phyloP scores from a whole-genome alignment of 1,140 invertebrate genomes.

The Daktulosphaira vitifoliae region DNA sequence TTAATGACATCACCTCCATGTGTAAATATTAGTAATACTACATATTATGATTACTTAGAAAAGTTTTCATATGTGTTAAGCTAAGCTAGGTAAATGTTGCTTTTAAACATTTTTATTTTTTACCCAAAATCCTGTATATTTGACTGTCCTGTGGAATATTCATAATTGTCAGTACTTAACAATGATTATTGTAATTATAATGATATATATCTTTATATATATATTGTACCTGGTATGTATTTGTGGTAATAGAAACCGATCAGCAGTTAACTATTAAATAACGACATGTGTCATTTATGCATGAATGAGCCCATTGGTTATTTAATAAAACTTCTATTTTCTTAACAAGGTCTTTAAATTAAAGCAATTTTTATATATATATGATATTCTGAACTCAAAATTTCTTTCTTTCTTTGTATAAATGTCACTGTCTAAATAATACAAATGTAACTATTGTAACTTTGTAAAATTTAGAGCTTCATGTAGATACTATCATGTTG shows the following conservation, averaged over 20 bases:
- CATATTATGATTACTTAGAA: constrained; percentile 17
- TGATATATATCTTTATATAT: neutral
- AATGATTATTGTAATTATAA: constrained; percentile 13
- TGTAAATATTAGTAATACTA: constrained; percentile 24
- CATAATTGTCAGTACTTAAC: constrained; percentile 22
- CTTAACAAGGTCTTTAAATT: constrained; percentile 21
- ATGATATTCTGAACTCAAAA: constrained; percentile 8
- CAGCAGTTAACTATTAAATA: constrained; percentile 11
- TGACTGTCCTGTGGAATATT: constrained; percentile 15
- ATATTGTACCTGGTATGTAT: neutral
- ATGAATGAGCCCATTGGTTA: neutral
- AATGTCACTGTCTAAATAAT: constrained; percentile 3
- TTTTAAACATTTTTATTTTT: constrained; percentile 25
- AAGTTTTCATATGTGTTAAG: constrained; percentile 11
- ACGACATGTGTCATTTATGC: too few relatives aligned
- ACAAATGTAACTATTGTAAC: constrained; percentile 9
- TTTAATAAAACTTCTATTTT: neutral
- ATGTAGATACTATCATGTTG: constrained; percentile 26
- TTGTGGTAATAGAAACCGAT: neutral
- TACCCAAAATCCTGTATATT: constrained; percentile 26
- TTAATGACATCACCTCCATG: constrained; percentile 20
- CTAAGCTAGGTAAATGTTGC: constrained; percentile 25
- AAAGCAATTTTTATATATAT: constrained; percentile 8
- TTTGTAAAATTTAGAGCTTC: constrained; percentile 4
- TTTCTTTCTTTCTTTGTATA: constrained; percentile 25